Evolutionary conservation across 2,113 vertebrate species (phyloP).

Genomic region (Plestiodon gilberti): DNA sequence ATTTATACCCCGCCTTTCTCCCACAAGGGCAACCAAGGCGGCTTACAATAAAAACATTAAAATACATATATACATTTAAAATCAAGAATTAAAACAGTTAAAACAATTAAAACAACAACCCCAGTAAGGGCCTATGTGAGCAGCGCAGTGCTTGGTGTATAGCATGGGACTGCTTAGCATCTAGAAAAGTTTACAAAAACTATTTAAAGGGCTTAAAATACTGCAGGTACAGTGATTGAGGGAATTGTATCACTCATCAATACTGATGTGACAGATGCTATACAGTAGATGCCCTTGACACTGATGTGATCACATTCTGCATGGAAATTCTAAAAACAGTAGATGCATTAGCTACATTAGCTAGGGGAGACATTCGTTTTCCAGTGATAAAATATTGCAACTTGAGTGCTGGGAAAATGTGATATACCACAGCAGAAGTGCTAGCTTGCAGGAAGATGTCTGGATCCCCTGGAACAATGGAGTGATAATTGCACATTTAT

Average conservation of each 20-base stretch:
- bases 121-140: background rate
- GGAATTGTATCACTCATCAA: background rate
- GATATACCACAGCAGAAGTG: background rate
- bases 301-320: background rate
- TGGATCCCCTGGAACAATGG: background rate
- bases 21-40: too few species aligned
- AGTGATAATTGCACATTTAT: background rate
- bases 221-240: background rate
- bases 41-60: too few species aligned
- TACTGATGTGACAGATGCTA: background rate
- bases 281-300: background rate
- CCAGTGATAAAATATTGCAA: background rate
- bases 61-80: too few species aligned
- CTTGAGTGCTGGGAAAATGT: background rate
- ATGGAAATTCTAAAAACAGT: background rate
- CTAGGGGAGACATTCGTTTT: background rate
- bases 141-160: background rate
- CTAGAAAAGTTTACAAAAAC: background rate
- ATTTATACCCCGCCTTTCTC: too few species aligned
- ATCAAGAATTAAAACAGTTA: too few species aligned
- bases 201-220: background rate
- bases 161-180: background rate
- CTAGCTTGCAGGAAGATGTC: background rate
- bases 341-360: background rate
- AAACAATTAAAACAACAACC: too few species aligned